Base-by-base conservation (phyloP, 2,888 invertebrate species). In the Zeuzera pyrina region DNA sequence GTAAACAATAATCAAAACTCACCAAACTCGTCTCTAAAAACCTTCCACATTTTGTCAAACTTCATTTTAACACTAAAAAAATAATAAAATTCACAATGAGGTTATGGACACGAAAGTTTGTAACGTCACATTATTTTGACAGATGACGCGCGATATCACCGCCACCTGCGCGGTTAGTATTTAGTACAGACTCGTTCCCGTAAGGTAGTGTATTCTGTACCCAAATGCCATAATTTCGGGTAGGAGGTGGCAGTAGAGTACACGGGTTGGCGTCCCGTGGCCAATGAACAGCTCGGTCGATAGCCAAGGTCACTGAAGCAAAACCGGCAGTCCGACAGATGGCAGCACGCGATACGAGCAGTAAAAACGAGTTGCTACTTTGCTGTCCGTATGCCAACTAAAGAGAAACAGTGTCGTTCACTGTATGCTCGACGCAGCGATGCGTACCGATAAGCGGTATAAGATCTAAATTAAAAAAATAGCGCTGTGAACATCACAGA, bases 361-460 rank as follows among this genome's bases (percentile, higher is more conserved):
- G 48, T 40, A 34, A 42, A 67, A 57, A 64, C 78, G 71, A 67
- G 73, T 59, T 58, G 49, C 69, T 62, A 46, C 61, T 47, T 41
- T 59, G 73, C 63, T 62, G 74, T 77, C 73, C 76, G 76, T 72
- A 70, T 70, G 66, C 69, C 76, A 77, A 81, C 79, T 78, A 74
- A 69, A 64, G 53, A 60, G 56, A 60, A 21, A 33, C 31, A 45
- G 39, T 47, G n/a, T n/a, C n/a, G n/a, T n/a, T n/a, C n/a, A n/a
- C n/a, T n/a, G 49, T 47, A 47, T 48, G 50, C 48, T 56, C 50
- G n/a, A n/a, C 53, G 49, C 48, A 63, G 57, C 59, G 74, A 76
- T 76, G 77, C 69, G 64, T n/a, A n/a, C 66, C 74, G 81, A 81
- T 81, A 79, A 79, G 78, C 72, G 63, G 69, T 73, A 69, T 67